Percentiles rank a stretch among this genome's conserved stretches.
Conservation (phyloP, 2,888 invertebrate species). For the Nebria salina region DNA sequence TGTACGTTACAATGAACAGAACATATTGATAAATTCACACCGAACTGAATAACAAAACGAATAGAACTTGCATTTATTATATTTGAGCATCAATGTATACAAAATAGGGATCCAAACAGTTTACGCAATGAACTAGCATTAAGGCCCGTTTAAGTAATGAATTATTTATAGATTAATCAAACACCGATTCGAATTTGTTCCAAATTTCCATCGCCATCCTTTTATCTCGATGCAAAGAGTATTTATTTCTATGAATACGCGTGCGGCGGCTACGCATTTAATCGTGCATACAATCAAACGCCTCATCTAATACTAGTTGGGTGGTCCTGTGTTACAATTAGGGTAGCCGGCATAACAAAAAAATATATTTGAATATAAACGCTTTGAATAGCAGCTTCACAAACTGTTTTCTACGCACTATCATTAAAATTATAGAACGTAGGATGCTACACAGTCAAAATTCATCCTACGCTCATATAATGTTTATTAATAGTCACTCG, state of each 20-base stretch:
- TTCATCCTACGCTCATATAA: background rate
- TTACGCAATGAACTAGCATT: background rate
- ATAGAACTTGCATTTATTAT: too few species aligned
- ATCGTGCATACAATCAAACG: constrained; percentile 12
- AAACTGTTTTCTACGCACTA: constrained; percentile 5
- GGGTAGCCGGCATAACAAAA: constrained; percentile 23
- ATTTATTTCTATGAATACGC: background rate
- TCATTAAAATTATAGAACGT: background rate
- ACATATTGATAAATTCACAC: too few species aligned
- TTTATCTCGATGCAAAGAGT: background rate
- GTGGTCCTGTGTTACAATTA: constrained; percentile 32
- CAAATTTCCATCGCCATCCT: background rate
- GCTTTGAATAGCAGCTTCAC: background rate
- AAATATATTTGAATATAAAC: constrained; percentile 24
- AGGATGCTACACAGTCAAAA: constrained; percentile 3
- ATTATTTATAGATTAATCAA: constrained; percentile 1
- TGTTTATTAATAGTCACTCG: too few species aligned
- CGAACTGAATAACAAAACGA: too few species aligned
- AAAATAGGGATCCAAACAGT: too few species aligned
- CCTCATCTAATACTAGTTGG: constrained; percentile 19
- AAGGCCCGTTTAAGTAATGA: background rate
- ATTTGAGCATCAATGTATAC: too few species aligned
- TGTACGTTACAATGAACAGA: too few species aligned
- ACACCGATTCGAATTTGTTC: background rate
- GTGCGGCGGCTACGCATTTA: background rate